Base-by-base conservation (phyloP, 1,140 invertebrate species). In the Rhynchophorus ferrugineus region DNA sequence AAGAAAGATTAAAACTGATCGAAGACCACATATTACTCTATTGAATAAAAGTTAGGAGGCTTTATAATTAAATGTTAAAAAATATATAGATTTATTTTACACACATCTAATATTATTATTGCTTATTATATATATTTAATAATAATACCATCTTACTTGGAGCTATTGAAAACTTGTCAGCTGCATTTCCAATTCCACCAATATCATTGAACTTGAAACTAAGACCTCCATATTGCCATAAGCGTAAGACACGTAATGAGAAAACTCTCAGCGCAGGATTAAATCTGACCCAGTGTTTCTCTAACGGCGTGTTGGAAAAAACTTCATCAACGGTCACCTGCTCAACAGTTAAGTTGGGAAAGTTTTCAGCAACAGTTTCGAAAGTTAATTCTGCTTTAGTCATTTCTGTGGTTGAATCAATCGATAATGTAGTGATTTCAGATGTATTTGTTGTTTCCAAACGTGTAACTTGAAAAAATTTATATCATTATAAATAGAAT, bases 171-270 rank as follows among this genome's bases (percentile, higher is more conserved):
- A 41, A 49, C 7, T 42, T 42, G 13, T 49, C 47, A 7, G 42
- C 13, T 29, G 37, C 18, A 7, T 33, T 21, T 22, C 21, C 33
- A 1, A 14, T 35, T 13, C 14, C 36, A 6, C 18, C 36, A n/a
- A n/a, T 21, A 6, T 17, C 16, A 19, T 58, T 49, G 2, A 67
- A 29, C 35, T 62, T 59, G 37, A 65, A 66, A 34, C 54, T 64
- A 0, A 67, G 35, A 7, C 65, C 65, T 18, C 59, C 65, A 42
- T 56, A 57, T 44, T 67, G 56, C 65, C 65, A 67, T 8, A 66
- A 18, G 39, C 63, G 48, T 9, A 65, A 43, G 17, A 65, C 58
- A 37, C 65, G 49, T 7, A 61, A 29, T 11, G 61, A 61, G 35
- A 67, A 67, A 22, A 59, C 42, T 37, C 34, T 41, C 16, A 57